These are phyloP conservation scores for Plectropomus leopardus DNA, from an alignment of 2,113 vertebrate genomes.

Conservation along the genomic window DNA sequence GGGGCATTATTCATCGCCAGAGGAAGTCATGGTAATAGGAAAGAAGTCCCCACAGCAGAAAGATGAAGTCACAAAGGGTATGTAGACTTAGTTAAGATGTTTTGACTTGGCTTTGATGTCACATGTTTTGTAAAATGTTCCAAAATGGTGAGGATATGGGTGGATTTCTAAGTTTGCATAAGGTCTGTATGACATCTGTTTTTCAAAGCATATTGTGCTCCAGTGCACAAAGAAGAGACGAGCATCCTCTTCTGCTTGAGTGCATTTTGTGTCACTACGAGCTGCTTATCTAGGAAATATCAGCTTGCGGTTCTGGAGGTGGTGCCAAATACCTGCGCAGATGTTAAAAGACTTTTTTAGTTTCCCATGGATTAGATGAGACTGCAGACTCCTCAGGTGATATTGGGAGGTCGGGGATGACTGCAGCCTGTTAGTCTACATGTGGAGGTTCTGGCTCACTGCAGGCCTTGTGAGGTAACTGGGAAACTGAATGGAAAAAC, in stretches of 20 bases:
- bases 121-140: constrained; percentile 2
- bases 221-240: background rate
- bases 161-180: no score
- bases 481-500: constrained; percentile 59
- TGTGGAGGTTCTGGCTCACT: constrained; percentile 34
- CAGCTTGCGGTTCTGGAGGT: background rate
- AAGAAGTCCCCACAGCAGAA: no score
- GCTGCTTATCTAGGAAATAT: constrained; percentile 22
- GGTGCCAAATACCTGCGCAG: background rate
- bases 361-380: constrained; percentile 34
- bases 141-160: background rate
- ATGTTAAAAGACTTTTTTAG: constrained; percentile 13
- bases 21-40: no score
- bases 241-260: background rate
- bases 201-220: background rate
- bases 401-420: constrained; percentile 20
- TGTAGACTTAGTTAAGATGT: no score
- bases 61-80: no score
- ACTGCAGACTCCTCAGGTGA: constrained; percentile 34
- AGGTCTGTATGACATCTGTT: background rate
- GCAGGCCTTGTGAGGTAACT: constrained; percentile 4
- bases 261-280: background rate
- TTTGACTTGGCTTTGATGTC: constrained; percentile 1
- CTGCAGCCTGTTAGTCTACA: constrained; percentile 17
- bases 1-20: no score